These are phyloP conservation scores for Oryzias curvinotus DNA, from an alignment of 2,113 vertebrate genomes.

Conservation along the genomic window DNA sequence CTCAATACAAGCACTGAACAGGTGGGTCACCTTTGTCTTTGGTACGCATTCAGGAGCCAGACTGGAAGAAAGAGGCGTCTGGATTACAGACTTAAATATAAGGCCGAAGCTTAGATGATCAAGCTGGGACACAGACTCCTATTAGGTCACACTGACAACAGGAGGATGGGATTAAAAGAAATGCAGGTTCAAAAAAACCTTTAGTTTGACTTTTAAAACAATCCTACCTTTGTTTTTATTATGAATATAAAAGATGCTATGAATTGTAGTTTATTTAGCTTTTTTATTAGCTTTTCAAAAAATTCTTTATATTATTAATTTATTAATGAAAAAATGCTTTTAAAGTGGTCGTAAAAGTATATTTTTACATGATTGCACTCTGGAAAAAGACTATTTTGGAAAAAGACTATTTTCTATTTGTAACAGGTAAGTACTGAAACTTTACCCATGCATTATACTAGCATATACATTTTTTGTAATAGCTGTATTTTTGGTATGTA, in stretches of 20 bases:
- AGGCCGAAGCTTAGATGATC: slow-evolving; percentile 44
- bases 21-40: slow-evolving; percentile 20
- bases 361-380: too few relatives aligned
- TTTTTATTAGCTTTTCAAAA: too few relatives aligned
- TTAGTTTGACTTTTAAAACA: not conserved
- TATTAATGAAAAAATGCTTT: too few relatives aligned
- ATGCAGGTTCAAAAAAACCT: not conserved
- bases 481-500: too few relatives aligned
- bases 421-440: too few relatives aligned
- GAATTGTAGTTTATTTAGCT: slow-evolving; percentile 25
- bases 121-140: slow-evolving; percentile 34
- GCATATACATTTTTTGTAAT: too few relatives aligned
- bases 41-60: slow-evolving; percentile 30
- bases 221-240: slow-evolving; percentile 10
- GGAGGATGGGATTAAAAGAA: slow-evolving; percentile 5
- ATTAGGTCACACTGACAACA: slow-evolving; percentile 41
- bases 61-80: slow-evolving; percentile 29
- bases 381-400: too few relatives aligned
- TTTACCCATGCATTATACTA: too few relatives aligned
- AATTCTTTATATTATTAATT: too few relatives aligned
- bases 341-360: too few relatives aligned
- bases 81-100: slow-evolving; percentile 70
- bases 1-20: slow-evolving; percentile 47
- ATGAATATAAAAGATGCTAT: slow-evolving; percentile 23
- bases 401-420: too few relatives aligned